These are phyloP conservation scores for Kryptopterus vitreolus DNA, from an alignment of 2,797 vertebrate species.

Conservation along the genomic window DNA sequence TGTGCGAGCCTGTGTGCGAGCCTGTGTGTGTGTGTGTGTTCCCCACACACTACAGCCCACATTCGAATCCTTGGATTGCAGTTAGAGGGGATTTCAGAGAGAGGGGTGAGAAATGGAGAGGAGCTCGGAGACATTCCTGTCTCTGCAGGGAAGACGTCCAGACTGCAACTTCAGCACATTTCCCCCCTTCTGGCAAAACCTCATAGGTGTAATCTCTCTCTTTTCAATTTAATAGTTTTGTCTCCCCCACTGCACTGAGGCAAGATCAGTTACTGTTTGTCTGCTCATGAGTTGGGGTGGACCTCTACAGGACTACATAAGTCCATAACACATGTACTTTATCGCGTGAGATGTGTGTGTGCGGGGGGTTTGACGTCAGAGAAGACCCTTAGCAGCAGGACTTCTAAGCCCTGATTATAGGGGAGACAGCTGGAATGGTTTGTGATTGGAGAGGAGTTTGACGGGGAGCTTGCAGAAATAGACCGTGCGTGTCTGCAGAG, in stretches of 20 bases:
- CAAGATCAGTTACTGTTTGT: neutral
- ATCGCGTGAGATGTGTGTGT: constrained; percentile 24
- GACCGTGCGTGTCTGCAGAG: neutral
- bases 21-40: neutral
- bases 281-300: neutral
- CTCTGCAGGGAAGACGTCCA: constrained; percentile 19
- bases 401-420: neutral
- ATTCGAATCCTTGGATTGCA: neutral
- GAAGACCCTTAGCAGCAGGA: constrained; percentile 5
- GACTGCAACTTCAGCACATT: constrained; percentile 40
- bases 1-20: neutral
- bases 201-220: neutral
- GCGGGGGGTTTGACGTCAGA: constrained; percentile 27
- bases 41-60: constrained; percentile 1
- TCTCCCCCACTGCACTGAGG: neutral
- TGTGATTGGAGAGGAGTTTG: constrained; percentile 4
- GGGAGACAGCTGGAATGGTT: neutral
- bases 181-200: constrained; percentile 11
- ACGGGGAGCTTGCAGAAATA: neutral
- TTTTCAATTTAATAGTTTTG: constrained; percentile 15
- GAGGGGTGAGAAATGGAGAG: neutral
- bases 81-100: constrained; percentile 21
- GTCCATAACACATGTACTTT: constrained; percentile 19
- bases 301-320: neutral
- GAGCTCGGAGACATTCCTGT: neutral